Evolutionary conservation across 2,113 vertebrate species (phyloP), one percentile per base, ranked within the genome.

Genomic region (Podilymbus podiceps): DNA sequence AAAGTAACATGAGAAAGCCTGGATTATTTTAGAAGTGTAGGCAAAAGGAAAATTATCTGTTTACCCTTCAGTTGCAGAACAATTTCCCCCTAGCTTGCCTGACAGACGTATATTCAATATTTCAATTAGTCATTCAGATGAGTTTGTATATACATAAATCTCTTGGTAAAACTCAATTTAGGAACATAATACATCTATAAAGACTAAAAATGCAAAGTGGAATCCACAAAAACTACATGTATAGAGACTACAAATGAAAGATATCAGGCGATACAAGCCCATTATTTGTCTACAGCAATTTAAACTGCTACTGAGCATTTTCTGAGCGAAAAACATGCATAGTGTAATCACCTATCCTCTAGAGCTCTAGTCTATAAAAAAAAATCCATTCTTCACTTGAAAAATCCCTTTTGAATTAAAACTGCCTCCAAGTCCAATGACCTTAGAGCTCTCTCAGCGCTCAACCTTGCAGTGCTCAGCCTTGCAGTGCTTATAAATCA

Each of bases 261-360:
- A 6, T 12, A 62, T 0, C 7, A 40, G 4, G 5, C 38, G 17
- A 90, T 25, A 82, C 11, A 62, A 80, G 18, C 8, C 31, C 46
- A 35, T 46, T 77, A 47, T 9, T 60, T 72, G 31, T 30, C 5
- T n/a, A 69, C 12, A 69, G 58, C 12, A 55, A 69, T 47, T 82
- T 85, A 47, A 92, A 88, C n/a, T 66, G 24, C 27, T 69, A 30
- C 6, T 66, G 40, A 62, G 33, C 15, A 40, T 90, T 91, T 77
- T 73, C 62, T 28, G 77, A 86, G 38, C 12, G 1, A 84, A 28
- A 89, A 80, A 56, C 19, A 68, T 8, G 12, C 23, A n/a, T 3
- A 94, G 33, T n/a, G 3, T 15, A 33, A 60, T n/a, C 0, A 0
- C 6, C 22, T 38, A 58, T 24, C 15, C 5, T 66, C 52, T 31